Evolutionary conservation across 2,797 vertebrate genomes (phyloP), one percentile per base, ranked within the genome.

Genomic region (Helostoma temminkii): DNA sequence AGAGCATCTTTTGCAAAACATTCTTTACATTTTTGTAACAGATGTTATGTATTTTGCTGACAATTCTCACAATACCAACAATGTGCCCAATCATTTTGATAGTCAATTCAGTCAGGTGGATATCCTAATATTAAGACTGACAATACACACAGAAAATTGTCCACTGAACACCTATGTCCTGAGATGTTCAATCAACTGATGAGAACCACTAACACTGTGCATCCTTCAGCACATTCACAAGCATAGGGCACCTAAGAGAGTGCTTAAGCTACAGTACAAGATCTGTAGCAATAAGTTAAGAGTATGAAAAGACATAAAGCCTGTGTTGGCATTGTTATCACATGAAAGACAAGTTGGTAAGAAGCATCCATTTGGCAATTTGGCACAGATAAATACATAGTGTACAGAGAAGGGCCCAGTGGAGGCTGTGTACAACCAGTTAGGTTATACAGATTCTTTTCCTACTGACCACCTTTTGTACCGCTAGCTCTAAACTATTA

Each of bases 381-480:
- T 84, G 82, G 87, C 82, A 84, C 78, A 79, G 56, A 80, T 48
- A 76, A 80, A 80, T 55, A 69, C 52, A 71, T 21, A 49, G 25
- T 57, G 34, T 62, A 60, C 43, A 68, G 54, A 36, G 43, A 63
- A 65, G 54, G 45, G 58, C 42, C 41, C 39, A 15, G 45, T 55
- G 61, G 64, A 39, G 67, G 47, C 25, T 24, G 28, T 28, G 65
- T 58, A 49, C 37, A 66, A 73, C 54, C 58, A 30, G 45, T 63
- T 48, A 42, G 15, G 22, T 60, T 64, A 18, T 26, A 39, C 45
- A 72, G 68, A 69, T 64, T 70, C 10, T 71, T 65, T 67, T 45
- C 64, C 71, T 24, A 34, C 57, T 46, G 61, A 74, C 59, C 72
- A 71, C 56, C 74, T 26, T 56, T 55, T 78, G 76, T 78, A 84